Conservation (phyloP, 2,888 invertebrate genomes). For the Acanthosepion pharaonis region DNA sequence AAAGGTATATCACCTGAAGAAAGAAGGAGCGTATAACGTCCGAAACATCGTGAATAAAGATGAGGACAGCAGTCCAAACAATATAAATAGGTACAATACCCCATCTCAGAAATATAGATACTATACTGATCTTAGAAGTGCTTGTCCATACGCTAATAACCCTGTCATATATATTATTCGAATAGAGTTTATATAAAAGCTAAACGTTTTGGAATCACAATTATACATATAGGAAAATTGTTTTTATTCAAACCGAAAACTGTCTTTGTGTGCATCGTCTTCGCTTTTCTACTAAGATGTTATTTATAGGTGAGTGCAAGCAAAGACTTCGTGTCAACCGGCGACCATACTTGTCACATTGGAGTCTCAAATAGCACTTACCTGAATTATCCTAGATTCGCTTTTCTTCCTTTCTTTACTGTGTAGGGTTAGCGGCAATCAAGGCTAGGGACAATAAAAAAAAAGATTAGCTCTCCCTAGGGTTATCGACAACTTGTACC, state of each 20-base stretch:
- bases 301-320: background rate
- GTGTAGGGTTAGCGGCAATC: constrained; percentile 10
- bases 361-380: background rate
- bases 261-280: background rate
- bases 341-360: constrained; percentile 18
- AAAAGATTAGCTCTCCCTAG: background rate
- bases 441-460: background rate
- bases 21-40: too few relatives aligned
- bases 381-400: background rate
- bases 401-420: background rate
- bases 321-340: background rate
- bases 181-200: too few relatives aligned
- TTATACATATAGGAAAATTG: background rate
- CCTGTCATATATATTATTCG: too few relatives aligned
- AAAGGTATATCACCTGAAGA: too few relatives aligned
- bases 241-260: background rate
- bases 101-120: too few relatives aligned
- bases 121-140: too few relatives aligned
- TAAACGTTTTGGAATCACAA: background rate
- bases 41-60: too few relatives aligned
- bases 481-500: constrained; percentile 17
- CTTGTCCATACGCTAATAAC: too few relatives aligned
- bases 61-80: too few relatives aligned
- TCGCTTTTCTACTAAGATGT: background rate
- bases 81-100: too few relatives aligned